Evolutionary conservation across 1,140 invertebrate genomes (phyloP).

Genomic region (Theocolax elegans): DNA sequence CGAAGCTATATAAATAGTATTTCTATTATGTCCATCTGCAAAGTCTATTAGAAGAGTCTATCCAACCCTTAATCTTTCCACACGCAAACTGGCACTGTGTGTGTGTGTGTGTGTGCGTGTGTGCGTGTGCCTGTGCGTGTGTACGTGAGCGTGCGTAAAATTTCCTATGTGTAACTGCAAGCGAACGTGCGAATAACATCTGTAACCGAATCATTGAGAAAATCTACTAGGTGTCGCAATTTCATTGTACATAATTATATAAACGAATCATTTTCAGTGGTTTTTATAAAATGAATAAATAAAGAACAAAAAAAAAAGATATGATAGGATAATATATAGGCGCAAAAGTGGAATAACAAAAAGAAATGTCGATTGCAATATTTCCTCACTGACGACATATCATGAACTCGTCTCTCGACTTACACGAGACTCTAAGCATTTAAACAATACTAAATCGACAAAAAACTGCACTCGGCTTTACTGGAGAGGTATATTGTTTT

Average conservation of each 20-base stretch:
- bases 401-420: neutral
- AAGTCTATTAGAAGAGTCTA: constrained; percentile 68
- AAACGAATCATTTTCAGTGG: constrained; percentile 24
- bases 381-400: constrained; percentile 30
- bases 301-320: neutral
- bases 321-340: no score
- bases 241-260: constrained; percentile 38
- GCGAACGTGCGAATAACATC: neutral
- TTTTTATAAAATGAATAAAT: constrained; percentile 32
- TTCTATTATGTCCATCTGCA: constrained; percentile 67
- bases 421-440: neutral
- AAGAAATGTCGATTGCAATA: constrained; percentile 25
- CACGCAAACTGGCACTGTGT: no score
- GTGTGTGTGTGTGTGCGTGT: constrained; percentile 16
- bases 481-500: no score
- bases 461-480: neutral
- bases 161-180: neutral
- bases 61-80: constrained; percentile 46
- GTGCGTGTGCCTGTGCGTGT: neutral
- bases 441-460: constrained; percentile 1
- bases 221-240: neutral
- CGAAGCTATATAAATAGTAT: constrained; percentile 63
- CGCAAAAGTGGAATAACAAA: no score
- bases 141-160: constrained; percentile 16
- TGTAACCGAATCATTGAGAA: neutral